phyloP scores from a whole-genome alignment of 2,113 vertebrate species.

The Lates calcarifer region DNA sequence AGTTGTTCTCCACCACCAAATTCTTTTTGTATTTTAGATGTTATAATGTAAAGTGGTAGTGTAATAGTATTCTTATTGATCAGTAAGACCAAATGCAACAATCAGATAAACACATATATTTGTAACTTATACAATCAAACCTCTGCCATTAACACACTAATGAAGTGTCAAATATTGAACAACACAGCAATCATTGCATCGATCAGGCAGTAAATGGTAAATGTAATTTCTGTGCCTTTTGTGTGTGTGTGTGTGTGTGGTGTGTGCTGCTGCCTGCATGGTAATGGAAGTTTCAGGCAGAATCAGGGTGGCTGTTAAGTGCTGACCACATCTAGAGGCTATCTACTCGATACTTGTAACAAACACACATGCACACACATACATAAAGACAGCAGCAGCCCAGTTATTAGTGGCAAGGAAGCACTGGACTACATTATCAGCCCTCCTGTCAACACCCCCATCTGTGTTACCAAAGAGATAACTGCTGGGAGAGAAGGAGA shows the following conservation, averaged over 20 bases:
- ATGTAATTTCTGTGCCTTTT: conserved; percentile 46
- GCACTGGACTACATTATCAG: conserved; percentile 51
- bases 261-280: conserved; percentile 9
- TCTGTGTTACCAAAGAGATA: conserved; percentile 41
- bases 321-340: conserved; percentile 51
- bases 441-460: conserved; percentile 43
- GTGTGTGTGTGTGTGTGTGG: conserved; percentile 24
- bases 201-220: conserved; percentile 46
- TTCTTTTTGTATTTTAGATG: too few species aligned
- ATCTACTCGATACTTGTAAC: conserved; percentile 30
- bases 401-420: conserved; percentile 57
- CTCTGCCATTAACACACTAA: conserved; percentile 42
- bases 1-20: not conserved
- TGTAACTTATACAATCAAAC: conserved; percentile 23
- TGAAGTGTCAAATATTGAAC: conserved; percentile 66
- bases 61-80: conserved; percentile 3
- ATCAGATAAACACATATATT: conserved; percentile 28
- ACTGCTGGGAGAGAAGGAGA: conserved; percentile 6
- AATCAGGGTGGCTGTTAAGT: conserved; percentile 13
- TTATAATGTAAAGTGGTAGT: not conserved
- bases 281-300: conserved; percentile 37
- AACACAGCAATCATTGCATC: conserved; percentile 46
- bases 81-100: not conserved
- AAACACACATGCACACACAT: conserved; percentile 18
- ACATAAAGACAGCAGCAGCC: conserved; percentile 15